Base-by-base conservation (phyloP, 2,113 vertebrate genomes). In the Aegotheles bennettii region DNA sequence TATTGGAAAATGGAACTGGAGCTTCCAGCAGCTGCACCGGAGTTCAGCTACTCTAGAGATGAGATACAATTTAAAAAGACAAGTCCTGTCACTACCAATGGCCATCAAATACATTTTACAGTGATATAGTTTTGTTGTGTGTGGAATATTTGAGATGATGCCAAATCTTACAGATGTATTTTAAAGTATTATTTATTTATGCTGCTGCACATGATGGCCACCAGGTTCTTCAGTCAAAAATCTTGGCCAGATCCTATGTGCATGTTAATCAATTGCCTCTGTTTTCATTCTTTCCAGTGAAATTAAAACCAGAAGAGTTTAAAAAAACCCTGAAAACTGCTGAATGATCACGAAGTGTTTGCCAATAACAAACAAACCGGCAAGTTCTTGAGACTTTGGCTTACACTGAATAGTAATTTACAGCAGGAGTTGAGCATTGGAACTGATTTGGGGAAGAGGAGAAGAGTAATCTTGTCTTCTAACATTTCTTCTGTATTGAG, bases 11-110 rank as follows among this genome's bases (percentile, higher is more conserved):
- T 88, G 64, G 85, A 95, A 94, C 71, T 93, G 4, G 13, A 90
- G 64, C 21, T 95, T 88, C 88, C 84, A 94, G 48, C 57, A 90
- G 59, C 61, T 57, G 71, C 85, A 70, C 10, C 42, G 75, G 84
- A 93, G 61, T 94, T 96, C 87, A 95, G 47, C 87, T 95, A 82
- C 61, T 84, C 57, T 82, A 64, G 71, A 91, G 60, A 56, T 88
- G 88, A 96, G 76, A 84, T 19, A 33, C 73, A 95, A 95, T 95
- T 85, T 29, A 78, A 84, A 93, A 93, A 92, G 95, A 92, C 92
- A 96, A 86, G 56, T 67, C 50, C 78, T 96, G 93, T 96, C 94
- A 92, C 69, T 94, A 95, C 23, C 54, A 84, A 89, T 96, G 78
- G 29, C 59, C 85, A 70, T 96, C 95, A 97, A 91, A 79, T 45